Conservation (phyloP, 2,113 vertebrate genomes). For the Vimba vimba region DNA sequence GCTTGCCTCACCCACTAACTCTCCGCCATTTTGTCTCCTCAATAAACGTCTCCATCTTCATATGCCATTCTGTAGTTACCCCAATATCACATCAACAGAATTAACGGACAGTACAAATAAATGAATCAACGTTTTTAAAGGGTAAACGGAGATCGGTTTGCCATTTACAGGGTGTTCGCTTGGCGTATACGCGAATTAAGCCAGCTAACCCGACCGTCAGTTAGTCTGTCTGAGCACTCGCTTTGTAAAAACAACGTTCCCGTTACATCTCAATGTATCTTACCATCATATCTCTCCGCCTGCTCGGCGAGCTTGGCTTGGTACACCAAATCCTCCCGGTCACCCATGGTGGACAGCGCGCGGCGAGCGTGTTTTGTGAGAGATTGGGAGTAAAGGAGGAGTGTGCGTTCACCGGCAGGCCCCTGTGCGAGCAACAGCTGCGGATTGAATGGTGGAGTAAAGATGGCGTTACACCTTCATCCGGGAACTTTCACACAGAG, state of each 20-base stretch:
- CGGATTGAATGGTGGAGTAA: slow-evolving; percentile 68
- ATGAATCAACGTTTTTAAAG: not conserved
- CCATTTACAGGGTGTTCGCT: not conserved
- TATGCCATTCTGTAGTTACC: slow-evolving; percentile 32
- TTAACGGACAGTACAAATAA: not conserved
- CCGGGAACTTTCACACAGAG: slow-evolving; percentile 66
- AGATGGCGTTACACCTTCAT: slow-evolving; percentile 75
- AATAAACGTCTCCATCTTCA: slow-evolving; percentile 61
- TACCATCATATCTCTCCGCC: slow-evolving; percentile 97
- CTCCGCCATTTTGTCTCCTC: slow-evolving; percentile 61
- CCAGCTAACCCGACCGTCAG: slow-evolving; percentile 34
- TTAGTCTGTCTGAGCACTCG: slow-evolving; percentile 54
- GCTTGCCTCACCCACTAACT: slow-evolving; percentile 61
- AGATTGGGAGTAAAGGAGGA: slow-evolving; percentile 64
- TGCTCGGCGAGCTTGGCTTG: slow-evolving; percentile 98
- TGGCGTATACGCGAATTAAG: not conserved
- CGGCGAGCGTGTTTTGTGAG: slow-evolving; percentile 71
- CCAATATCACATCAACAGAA: slow-evolving; percentile 18
- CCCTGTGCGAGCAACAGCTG: slow-evolving; percentile 69
- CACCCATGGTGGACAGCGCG: slow-evolving; percentile 84
- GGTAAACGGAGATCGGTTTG: not conserved
- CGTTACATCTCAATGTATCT: slow-evolving; percentile 60
- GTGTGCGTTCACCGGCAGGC: slow-evolving; percentile 64
- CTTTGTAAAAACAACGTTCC: slow-evolving; percentile 41
- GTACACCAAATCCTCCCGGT: slow-evolving; percentile 92